These are phyloP conservation scores for Cataglyphis altisquamis DNA, from an alignment of 2,888 invertebrate genomes.

Conservation along the genomic window DNA sequence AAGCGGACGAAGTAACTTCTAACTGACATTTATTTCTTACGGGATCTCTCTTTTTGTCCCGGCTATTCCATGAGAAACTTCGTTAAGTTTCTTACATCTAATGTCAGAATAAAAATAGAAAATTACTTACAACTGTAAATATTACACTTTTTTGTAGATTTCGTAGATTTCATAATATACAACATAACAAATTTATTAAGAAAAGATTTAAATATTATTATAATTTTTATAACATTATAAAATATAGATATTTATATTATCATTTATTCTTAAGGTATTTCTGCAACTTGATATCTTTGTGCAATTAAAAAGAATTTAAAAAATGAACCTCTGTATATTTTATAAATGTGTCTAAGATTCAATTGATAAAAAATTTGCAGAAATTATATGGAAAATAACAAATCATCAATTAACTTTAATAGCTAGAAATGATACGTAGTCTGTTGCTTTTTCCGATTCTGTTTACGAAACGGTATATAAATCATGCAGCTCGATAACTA, in stretches of 20 bases:
- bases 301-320: background rate
- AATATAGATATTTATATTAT: background rate
- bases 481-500: constrained; percentile 7
- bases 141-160: background rate
- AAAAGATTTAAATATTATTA: background rate
- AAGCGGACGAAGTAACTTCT: constrained; percentile 18
- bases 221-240: background rate
- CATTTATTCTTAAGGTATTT: background rate
- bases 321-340: background rate
- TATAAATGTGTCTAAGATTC: background rate
- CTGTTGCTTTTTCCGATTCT: constrained; percentile 20
- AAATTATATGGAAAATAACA: constrained; percentile 53
- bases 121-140: background rate
- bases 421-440: constrained; percentile 21
- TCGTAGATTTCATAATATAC: background rate
- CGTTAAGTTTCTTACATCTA: background rate
- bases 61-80: constrained; percentile 38
- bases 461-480: constrained; percentile 29
- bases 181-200: background rate
- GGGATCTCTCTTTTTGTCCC: constrained; percentile 34
- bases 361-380: constrained; percentile 58
- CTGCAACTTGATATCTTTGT: background rate
- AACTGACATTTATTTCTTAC: constrained; percentile 62
- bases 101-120: background rate
- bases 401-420: constrained; percentile 65